A percentile compares a stretch with the other conserved stretches of the same genome.
phyloP scores from a whole-genome alignment of 2,888 invertebrate genomes.

The Hirtodrosophila cameraria region DNA sequence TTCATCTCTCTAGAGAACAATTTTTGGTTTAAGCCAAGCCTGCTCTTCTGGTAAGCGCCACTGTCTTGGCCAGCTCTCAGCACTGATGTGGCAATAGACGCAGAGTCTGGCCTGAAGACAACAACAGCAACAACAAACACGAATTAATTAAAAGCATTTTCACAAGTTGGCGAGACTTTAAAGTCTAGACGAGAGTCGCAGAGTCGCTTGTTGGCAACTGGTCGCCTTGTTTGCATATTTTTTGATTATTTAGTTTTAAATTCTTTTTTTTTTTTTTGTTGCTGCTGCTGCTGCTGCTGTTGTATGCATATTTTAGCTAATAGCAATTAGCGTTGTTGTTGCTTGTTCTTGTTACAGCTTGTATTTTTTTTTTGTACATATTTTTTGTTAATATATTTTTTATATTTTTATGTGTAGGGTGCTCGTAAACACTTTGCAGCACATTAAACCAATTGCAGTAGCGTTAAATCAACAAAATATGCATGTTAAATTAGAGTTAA shows the following conservation, averaged over 20 bases:
- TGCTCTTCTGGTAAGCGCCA: constrained; percentile 7
- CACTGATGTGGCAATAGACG: constrained; percentile 53
- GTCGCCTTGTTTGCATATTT: constrained; percentile 73
- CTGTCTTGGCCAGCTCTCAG: constrained; percentile 2
- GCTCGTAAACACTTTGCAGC: constrained; percentile 29
- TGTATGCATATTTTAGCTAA: constrained; percentile 53
- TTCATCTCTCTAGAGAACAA: constrained; percentile 12
- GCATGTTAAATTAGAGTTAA: constrained; percentile 10
- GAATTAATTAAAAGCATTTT: constrained; percentile 74
- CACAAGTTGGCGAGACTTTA: constrained; percentile 60
- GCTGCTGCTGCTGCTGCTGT: constrained; percentile 24
- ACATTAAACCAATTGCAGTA: constrained; percentile 28
- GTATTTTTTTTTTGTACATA: constrained; percentile 3
- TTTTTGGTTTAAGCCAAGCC: not conserved
- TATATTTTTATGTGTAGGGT: constrained; percentile 34
- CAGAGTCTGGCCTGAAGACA: constrained; percentile 31
- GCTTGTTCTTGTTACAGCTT: constrained; percentile 25
- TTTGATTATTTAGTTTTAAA: constrained; percentile 63
- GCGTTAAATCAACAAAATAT: constrained; percentile 21
- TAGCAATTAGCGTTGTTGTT: constrained; percentile 70
- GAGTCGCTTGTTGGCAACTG: constrained; percentile 58
- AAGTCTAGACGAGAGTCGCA: constrained; percentile 57
- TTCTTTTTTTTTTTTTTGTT: constrained; percentile 35
- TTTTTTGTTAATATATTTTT: not conserved
- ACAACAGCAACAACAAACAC: constrained; percentile 44